phyloP scores from a whole-genome alignment of 2,113 vertebrate genomes.

The Smithornis capensis region DNA sequence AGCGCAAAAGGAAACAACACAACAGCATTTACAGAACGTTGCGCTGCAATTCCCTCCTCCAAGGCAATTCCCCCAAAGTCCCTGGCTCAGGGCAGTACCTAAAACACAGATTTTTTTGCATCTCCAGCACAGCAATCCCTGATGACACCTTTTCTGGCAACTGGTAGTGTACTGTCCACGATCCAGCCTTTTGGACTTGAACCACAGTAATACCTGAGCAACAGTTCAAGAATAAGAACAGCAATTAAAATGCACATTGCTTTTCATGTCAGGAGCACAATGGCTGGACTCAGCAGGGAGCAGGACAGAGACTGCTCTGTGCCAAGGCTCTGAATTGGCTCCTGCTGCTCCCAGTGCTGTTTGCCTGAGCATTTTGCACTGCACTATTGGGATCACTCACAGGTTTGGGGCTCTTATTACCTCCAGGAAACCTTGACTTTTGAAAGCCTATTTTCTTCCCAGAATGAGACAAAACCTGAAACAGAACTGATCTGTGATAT shows the following conservation, averaged over 20 bases:
- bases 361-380: slow-evolving; percentile 4
- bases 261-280: slow-evolving; percentile 16
- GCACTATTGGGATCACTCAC: too few species aligned
- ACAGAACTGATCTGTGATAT: not conserved
- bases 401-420: too few species aligned
- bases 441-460: not conserved
- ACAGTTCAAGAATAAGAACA: not conserved
- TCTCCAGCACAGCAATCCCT: not conserved
- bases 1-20: not conserved
- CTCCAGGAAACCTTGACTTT: too few species aligned
- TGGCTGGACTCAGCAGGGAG: slow-evolving; percentile 35
- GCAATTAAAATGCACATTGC: slow-evolving; percentile 38
- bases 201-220: not conserved
- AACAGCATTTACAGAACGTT: not conserved
- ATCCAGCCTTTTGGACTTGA: not conserved
- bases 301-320: not conserved
- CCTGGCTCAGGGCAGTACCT: not conserved
- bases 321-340: not conserved
- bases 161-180: not conserved
- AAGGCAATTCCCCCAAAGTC: not conserved
- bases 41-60: not conserved
- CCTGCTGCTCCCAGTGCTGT: not conserved
- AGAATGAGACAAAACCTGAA: not conserved
- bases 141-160: not conserved
- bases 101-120: not conserved